Base-by-base conservation (phyloP, 2,113 vertebrate genomes). In the Podocnemis expansa region DNA sequence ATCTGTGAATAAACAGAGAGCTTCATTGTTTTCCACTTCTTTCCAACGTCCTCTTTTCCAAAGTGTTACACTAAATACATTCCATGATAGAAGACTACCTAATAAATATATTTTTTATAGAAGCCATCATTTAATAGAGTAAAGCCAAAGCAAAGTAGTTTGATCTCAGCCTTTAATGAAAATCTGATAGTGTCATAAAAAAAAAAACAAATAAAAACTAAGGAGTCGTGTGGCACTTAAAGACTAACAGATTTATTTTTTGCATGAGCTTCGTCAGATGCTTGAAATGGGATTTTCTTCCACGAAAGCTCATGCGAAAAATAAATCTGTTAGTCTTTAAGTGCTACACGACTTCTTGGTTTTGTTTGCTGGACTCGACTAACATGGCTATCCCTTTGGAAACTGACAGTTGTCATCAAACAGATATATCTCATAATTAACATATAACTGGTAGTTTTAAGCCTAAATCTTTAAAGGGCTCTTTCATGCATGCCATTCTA, bases 131-230 rank as follows among this genome's bases (percentile, higher is more conserved):
- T 63, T 1, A 75, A 75, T 45, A 76, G 89, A 95, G 94, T 93
- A 96, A 97, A 95, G 92, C 93, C 86, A 95, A 94, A 63, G 47
- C 56, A 89, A 81, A 93, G 43, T 10, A 79, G 92, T 96, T 96
- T 94, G 91, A 95, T 96, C 92, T 96, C 49, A 1, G 5, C 38
- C 84, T 92, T 97, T 94, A 95, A 96, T 90, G 86, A 87, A 96
- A 80, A 63, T 76, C 12, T 70, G 0, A 0, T 81, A 87, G 84
- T 91, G 95, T 85, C 89, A 78, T 87, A n/a, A n/a, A n/a, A n/a
- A n/a, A n/a, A n/a, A n/a, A n/a, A n/a, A n/a, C n/a, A n/a, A n/a
- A n/a, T n/a, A n/a, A n/a, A n/a, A n/a, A n/a, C n/a, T n/a, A n/a
- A n/a, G n/a, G n/a, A n/a, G n/a, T n/a, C n/a, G n/a, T n/a, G n/a